These are phyloP conservation scores for Drosophila suboccidentalis DNA, from an alignment of 2,888 invertebrate genomes.

Conservation along the genomic window DNA sequence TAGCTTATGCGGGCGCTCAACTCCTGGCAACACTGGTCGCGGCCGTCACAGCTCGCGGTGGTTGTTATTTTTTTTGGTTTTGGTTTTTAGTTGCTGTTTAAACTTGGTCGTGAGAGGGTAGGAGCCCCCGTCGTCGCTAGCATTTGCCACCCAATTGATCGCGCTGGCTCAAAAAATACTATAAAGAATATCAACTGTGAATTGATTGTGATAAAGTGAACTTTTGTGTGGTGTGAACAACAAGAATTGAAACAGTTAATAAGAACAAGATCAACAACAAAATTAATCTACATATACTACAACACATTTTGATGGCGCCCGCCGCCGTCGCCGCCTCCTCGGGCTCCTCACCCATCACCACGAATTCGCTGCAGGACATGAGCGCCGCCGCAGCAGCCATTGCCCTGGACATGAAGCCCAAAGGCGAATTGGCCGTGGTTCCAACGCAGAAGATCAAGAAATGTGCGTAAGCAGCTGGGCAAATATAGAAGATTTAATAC, in stretches of 20 bases:
- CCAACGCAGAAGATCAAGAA: slow-evolving; percentile 77
- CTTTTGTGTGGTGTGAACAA: slow-evolving; percentile 46
- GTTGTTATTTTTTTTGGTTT: slow-evolving; percentile 82
- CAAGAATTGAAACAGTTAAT: slow-evolving; percentile 18
- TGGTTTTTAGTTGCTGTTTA: slow-evolving; percentile 84
- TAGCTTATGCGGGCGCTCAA: too few species aligned
- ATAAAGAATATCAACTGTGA: slow-evolving; percentile 27
- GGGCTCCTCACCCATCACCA: slow-evolving; percentile 65
- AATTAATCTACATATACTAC: slow-evolving; percentile 50
- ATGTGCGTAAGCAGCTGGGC: slow-evolving; percentile 54
- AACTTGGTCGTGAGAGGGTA: slow-evolving; percentile 86
- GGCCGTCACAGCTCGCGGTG: slow-evolving; percentile 72
- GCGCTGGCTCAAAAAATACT: slow-evolving; percentile 28
- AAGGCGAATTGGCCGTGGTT: slow-evolving; percentile 52
- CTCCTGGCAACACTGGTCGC: too few species aligned
- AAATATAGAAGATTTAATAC: neutral
- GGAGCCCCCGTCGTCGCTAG: slow-evolving; percentile 61
- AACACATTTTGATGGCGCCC: slow-evolving; percentile 67
- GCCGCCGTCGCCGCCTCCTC: slow-evolving; percentile 60
- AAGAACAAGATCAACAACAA: slow-evolving; percentile 37
- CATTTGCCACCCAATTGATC: slow-evolving; percentile 57
- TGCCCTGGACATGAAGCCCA: slow-evolving; percentile 81
- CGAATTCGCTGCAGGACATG: slow-evolving; percentile 76
- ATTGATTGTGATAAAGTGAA: slow-evolving; percentile 41
- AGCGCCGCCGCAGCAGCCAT: slow-evolving; percentile 82